A percentile compares a stretch with the other conserved stretches of the same genome.
These are phyloP conservation scores for Apamea sordens DNA, from an alignment of 2,888 invertebrate genomes.

Conservation along the genomic window DNA sequence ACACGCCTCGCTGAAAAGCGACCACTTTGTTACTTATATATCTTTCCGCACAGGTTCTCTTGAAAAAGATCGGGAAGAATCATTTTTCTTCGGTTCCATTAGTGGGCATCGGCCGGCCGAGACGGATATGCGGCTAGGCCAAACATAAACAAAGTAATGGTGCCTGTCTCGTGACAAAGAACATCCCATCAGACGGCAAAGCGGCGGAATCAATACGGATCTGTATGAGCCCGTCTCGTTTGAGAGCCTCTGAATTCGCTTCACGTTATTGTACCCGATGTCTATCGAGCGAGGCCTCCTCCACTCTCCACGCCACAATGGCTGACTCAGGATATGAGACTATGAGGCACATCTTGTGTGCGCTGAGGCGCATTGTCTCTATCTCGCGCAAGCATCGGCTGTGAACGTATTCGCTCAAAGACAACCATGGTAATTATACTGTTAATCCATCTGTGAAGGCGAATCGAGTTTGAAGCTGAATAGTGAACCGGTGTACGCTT, in stretches of 20 bases:
- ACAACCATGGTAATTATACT: slow-evolving; percentile 62
- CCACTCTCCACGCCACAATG: slow-evolving; percentile 55
- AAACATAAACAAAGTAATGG: slow-evolving; percentile 86
- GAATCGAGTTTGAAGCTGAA: slow-evolving; percentile 34
- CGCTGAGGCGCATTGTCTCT: slow-evolving; percentile 61
- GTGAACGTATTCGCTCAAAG: slow-evolving; percentile 46
- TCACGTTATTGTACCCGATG: slow-evolving; percentile 69
- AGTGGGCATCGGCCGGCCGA: slow-evolving; percentile 80
- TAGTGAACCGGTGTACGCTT: slow-evolving; percentile 40
- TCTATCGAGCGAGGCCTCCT: slow-evolving; percentile 56
- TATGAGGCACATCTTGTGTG: slow-evolving; percentile 64
- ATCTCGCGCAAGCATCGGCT: slow-evolving; percentile 51
- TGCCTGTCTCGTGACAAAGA: slow-evolving; percentile 82
- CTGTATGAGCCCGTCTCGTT: slow-evolving; percentile 51
- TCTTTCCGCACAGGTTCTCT: slow-evolving; percentile 70
- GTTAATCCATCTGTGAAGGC: slow-evolving; percentile 59
- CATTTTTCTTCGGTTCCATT: slow-evolving; percentile 84
- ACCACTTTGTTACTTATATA: slow-evolving; percentile 78
- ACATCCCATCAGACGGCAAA: slow-evolving; percentile 77
- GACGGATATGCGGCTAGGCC: slow-evolving; percentile 79
- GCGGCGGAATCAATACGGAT: slow-evolving; percentile 77
- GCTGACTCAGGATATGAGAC: slow-evolving; percentile 67
- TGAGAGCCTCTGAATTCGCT: slow-evolving; percentile 51
- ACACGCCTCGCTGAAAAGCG: slow-evolving; percentile 79
- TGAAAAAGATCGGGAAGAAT: slow-evolving; percentile 77